These are phyloP conservation scores for Ascidia mentula DNA, from an alignment of 23 tunicate species.

Conservation along the genomic window DNA sequence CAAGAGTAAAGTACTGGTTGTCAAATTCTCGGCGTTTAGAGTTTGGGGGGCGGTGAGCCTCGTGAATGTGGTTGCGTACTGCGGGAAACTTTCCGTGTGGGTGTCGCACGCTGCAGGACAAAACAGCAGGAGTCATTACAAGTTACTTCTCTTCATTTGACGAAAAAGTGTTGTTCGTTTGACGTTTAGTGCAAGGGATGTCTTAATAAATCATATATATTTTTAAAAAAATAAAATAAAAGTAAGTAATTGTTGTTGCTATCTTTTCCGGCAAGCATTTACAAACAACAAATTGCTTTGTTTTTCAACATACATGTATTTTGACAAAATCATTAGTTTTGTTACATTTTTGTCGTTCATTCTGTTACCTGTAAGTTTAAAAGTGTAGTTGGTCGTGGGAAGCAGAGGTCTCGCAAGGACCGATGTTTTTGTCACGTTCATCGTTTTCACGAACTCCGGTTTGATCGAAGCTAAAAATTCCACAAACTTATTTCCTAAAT, in stretches of 20 bases:
- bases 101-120: conserved; percentile 53
- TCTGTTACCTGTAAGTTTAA: conserved; percentile 52
- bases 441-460: background rate
- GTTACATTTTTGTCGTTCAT: too few species aligned
- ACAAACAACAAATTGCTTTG: too few species aligned
- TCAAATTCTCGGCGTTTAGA: conserved; percentile 47
- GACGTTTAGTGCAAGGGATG: too few species aligned
- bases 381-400: conserved; percentile 78
- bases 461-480: background rate
- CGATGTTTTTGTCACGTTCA: conserved; percentile 6
- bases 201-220: too few species aligned
- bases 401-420: conserved; percentile 10
- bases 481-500: too few species aligned
- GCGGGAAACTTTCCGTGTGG: conserved; percentile 77
- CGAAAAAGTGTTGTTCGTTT: too few species aligned
- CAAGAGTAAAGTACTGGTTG: conserved; percentile 46
- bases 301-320: too few species aligned
- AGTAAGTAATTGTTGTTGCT: too few species aligned
- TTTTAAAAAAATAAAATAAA: too few species aligned
- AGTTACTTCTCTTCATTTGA: background rate
- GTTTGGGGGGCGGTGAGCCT: conserved; percentile 56
- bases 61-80: conserved; percentile 48
- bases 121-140: background rate
- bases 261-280: too few species aligned
- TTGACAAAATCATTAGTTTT: too few species aligned